These are phyloP conservation scores for Synaphobranchus kaupii DNA, from an alignment of 2,797 vertebrate genomes.

Conservation along the genomic window DNA sequence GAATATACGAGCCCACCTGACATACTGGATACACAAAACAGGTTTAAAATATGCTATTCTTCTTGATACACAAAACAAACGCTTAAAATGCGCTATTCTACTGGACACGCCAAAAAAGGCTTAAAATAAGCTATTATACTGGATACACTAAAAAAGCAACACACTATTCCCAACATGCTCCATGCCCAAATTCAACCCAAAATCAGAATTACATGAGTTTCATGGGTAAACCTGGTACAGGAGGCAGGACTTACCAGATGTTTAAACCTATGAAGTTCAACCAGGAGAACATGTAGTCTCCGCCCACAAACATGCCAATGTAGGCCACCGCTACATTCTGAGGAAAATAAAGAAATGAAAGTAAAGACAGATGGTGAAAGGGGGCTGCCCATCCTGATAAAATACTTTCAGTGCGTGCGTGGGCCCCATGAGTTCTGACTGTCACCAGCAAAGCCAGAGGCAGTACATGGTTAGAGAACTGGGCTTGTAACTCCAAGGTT, in stretches of 20 bases:
- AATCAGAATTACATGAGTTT: neutral
- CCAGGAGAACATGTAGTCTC: conserved; percentile 89
- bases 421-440: no score
- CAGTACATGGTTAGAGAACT: no score
- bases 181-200: no score
- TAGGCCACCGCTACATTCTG: conserved; percentile 90
- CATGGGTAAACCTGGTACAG: neutral
- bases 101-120: no score
- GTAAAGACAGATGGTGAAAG: neutral
- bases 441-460: no score
- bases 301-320: conserved; percentile 86
- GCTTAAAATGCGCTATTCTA: no score
- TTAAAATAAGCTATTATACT: no score
- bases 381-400: neutral
- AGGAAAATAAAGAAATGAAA: conserved; percentile 33
- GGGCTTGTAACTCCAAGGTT: no score
- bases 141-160: no score
- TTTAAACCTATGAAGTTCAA: conserved; percentile 89
- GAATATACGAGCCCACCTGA: conserved; percentile 71
- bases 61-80: neutral
- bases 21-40: conserved; percentile 58
- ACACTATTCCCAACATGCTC: no score
- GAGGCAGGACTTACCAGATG: conserved; percentile 79
- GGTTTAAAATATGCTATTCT: neutral
- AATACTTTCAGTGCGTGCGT: neutral